Conservation (phyloP, 2,888 invertebrate species). For the Deroplatys truncata region DNA sequence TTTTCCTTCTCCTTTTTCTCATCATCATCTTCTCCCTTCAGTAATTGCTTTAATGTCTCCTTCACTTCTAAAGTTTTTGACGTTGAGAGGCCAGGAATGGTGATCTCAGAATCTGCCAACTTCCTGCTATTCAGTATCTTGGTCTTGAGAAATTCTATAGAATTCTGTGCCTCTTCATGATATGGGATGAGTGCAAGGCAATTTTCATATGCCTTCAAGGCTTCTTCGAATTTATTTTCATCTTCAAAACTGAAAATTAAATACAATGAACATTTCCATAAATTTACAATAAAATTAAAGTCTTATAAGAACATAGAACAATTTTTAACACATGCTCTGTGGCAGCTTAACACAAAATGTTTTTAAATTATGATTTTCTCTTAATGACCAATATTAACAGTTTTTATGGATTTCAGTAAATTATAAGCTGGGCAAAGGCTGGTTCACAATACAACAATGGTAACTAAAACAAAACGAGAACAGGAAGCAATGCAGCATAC, state of each 20-base stretch:
- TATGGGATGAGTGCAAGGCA: constrained; percentile 79
- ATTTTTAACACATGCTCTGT: background rate
- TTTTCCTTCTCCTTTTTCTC: constrained; percentile 40
- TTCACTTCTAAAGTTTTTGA: constrained; percentile 59
- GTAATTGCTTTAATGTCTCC: constrained; percentile 60
- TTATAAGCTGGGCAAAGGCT: too few species aligned
- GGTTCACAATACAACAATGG: too few species aligned
- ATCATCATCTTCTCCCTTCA: constrained; percentile 47
- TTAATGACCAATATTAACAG: too few species aligned
- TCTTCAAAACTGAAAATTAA: constrained; percentile 67
- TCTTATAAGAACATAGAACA: background rate
- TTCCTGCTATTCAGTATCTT: constrained; percentile 51
- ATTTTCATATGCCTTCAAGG: constrained; percentile 78
- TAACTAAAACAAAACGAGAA: too few species aligned
- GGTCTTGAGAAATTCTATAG: constrained; percentile 73
- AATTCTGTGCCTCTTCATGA: constrained; percentile 83
- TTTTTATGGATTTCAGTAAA: too few species aligned
- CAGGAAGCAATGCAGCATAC: too few species aligned
- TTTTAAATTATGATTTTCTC: too few species aligned
- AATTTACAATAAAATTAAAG: background rate
- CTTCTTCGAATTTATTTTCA: constrained; percentile 79
- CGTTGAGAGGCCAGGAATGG: constrained; percentile 56
- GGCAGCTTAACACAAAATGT: too few species aligned
- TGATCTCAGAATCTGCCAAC: constrained; percentile 58
- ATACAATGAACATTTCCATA: background rate